Percentiles rank a stretch among this genome's conserved stretches.
These are phyloP conservation scores for Micrasema longulum DNA, from an alignment of 1,140 invertebrate genomes.

Conservation along the genomic window DNA sequence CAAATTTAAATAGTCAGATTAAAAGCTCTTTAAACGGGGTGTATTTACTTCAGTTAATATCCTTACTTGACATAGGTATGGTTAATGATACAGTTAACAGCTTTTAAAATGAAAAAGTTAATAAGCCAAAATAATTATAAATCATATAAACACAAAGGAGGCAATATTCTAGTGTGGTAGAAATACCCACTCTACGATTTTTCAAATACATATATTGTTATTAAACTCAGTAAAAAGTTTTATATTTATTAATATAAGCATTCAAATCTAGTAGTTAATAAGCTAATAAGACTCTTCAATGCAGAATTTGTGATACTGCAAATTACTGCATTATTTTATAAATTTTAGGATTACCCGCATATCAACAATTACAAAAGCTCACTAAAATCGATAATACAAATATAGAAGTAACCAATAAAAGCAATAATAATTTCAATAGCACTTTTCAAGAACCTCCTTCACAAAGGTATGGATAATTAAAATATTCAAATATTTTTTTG, in stretches of 20 bases:
- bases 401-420: conserved; percentile 62
- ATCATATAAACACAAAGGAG: too few species aligned
- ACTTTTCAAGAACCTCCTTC: conserved; percentile 58
- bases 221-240: too few species aligned
- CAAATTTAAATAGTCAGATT: conserved; percentile 55
- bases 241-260: too few species aligned
- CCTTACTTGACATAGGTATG: conserved; percentile 61
- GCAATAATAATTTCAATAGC: conserved; percentile 51
- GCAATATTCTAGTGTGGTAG: too few species aligned
- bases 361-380: conserved; percentile 65
- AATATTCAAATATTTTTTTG: background rate
- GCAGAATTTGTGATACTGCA: too few species aligned
- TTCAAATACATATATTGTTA: too few species aligned
- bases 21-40: conserved; percentile 59
- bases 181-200: too few species aligned
- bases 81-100: too few species aligned
- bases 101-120: too few species aligned
- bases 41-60: conserved; percentile 64
- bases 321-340: background rate
- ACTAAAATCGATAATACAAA: conserved; percentile 65
- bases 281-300: too few species aligned
- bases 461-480: conserved; percentile 58
- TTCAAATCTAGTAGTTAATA: too few species aligned
- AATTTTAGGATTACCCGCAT: conserved; percentile 61
- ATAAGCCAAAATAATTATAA: too few species aligned